Conservation (phyloP, 2,888 invertebrate genomes). For the Spicauda simplicius region DNA sequence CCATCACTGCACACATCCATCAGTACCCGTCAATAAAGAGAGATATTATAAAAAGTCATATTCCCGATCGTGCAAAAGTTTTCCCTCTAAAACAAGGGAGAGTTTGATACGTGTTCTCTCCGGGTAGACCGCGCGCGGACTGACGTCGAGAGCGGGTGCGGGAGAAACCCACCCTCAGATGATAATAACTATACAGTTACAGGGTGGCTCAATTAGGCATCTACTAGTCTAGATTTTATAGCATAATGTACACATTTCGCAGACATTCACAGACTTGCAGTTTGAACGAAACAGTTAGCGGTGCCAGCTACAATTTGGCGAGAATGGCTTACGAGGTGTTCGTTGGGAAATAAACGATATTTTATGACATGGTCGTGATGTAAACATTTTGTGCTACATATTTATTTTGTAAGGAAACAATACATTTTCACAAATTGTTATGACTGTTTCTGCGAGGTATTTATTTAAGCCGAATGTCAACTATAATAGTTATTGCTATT, state of each 20-base stretch:
- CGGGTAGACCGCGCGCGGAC: slow-evolving; percentile 55
- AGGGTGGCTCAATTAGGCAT: slow-evolving; percentile 44
- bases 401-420: slow-evolving; percentile 11
- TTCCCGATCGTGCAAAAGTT: slow-evolving; percentile 59
- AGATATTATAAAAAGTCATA: slow-evolving; percentile 38
- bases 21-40: slow-evolving; percentile 38
- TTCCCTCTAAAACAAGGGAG: slow-evolving; percentile 61
- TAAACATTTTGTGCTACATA: slow-evolving; percentile 1
- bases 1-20: slow-evolving; percentile 57
- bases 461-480: background rate
- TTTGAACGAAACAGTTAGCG: slow-evolving; percentile 24
- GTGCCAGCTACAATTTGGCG: slow-evolving; percentile 33
- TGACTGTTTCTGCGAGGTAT: background rate
- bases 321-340: slow-evolving; percentile 31
- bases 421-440: background rate
- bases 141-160: slow-evolving; percentile 45
- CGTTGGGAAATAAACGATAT: slow-evolving; percentile 27
- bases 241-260: slow-evolving; percentile 36
- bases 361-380: slow-evolving; percentile 15
- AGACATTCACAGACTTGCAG: slow-evolving; percentile 28
- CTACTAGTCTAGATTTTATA: slow-evolving; percentile 37
- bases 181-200: slow-evolving; percentile 42
- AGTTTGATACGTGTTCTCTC: slow-evolving; percentile 51
- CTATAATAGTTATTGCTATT: too few species aligned
- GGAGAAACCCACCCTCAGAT: slow-evolving; percentile 37